Conservation (phyloP, 2,797 vertebrate species). For the Naso thynnoides region DNA sequence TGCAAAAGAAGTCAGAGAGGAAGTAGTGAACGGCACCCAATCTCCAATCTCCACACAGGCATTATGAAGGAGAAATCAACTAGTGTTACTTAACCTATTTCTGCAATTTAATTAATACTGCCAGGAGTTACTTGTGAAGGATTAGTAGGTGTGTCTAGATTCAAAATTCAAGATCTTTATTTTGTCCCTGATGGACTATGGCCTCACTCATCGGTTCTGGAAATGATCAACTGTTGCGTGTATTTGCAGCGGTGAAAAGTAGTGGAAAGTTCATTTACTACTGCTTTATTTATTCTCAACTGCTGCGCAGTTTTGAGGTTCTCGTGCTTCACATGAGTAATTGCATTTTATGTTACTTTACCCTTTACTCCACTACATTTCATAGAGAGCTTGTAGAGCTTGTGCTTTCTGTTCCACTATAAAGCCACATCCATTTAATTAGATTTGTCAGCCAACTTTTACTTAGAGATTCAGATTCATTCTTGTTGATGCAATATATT, state of each 20-base stretch:
- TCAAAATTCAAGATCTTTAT: too few relatives aligned
- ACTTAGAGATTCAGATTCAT: too few relatives aligned
- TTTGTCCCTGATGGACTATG: too few relatives aligned
- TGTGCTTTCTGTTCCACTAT: too few relatives aligned
- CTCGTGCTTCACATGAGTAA: neutral
- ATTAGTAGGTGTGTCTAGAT: neutral
- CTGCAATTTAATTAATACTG: neutral
- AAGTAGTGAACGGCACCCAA: neutral
- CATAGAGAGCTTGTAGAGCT: too few relatives aligned
- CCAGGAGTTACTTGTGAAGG: too few relatives aligned
- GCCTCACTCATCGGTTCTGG: neutral
- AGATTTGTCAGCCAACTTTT: too few relatives aligned
- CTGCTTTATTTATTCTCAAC: too few relatives aligned
- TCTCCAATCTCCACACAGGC: neutral
- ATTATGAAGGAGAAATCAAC: slow-evolving; percentile 19
- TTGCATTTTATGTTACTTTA: neutral
- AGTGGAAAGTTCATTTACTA: neutral
- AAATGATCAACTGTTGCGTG: neutral
- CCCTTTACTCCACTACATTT: neutral
- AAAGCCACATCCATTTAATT: too few relatives aligned
- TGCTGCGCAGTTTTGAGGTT: neutral
- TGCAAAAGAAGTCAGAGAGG: slow-evolving; percentile 14
- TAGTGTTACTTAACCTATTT: slow-evolving; percentile 2
- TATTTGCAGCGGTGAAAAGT: neutral
- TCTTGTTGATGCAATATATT: too few relatives aligned